A percentile compares a stretch with the other conserved stretches of the same genome.
These are phyloP conservation scores for Polyommatus iphigenia DNA, from an alignment of 2,888 invertebrate species.

Conservation along the genomic window DNA sequence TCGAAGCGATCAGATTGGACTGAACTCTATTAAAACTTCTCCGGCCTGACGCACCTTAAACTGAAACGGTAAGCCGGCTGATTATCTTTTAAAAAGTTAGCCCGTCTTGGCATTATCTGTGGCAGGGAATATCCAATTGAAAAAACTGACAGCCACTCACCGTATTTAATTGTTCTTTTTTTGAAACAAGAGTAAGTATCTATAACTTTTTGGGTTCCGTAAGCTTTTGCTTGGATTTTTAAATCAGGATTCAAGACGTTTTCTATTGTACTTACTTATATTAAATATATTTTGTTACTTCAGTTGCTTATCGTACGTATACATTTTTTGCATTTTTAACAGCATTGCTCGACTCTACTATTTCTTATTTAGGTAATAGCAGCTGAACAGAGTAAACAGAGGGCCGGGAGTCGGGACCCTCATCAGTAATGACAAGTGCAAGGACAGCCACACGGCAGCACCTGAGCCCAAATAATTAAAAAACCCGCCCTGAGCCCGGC, in stretches of 20 bases:
- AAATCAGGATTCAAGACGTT: background rate
- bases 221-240: background rate
- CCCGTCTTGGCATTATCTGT: constrained; percentile 70
- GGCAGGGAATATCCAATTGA: constrained; percentile 77
- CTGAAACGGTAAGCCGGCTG: constrained; percentile 78
- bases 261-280: background rate
- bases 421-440: constrained; percentile 65
- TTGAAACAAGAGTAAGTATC: background rate
- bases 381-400: constrained; percentile 56
- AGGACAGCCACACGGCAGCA: constrained; percentile 38
- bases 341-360: constrained; percentile 4
- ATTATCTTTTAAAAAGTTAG: constrained; percentile 64
- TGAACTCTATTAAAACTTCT: constrained; percentile 76
- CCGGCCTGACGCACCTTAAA: constrained; percentile 72
- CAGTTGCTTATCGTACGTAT: background rate
- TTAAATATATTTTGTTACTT: too few species aligned
- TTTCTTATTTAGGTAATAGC: constrained; percentile 27
- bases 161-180: constrained; percentile 25
- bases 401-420: constrained; percentile 55
- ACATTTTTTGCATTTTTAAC: background rate
- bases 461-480: constrained; percentile 45
- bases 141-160: constrained; percentile 59
- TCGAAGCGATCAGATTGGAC: constrained; percentile 66
- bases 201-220: constrained; percentile 12
- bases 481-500: constrained; percentile 40